Conservation (phyloP, 1,140 invertebrate genomes). For the Ericerus pela region DNA sequence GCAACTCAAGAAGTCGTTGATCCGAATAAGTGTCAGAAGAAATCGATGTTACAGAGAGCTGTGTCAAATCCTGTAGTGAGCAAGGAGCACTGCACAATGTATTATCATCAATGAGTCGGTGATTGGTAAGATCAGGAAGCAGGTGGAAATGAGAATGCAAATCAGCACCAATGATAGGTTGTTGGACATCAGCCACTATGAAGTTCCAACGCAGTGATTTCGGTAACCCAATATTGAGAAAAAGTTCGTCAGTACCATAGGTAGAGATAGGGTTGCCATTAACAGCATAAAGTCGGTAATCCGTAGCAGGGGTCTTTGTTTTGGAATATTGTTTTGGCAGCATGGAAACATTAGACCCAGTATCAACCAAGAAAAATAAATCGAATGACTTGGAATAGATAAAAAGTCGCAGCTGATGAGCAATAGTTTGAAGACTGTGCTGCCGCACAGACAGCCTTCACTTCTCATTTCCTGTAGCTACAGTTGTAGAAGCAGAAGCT, state of each 20-base stretch:
- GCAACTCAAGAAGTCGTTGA: neutral
- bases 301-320: neutral
- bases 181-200: constrained; percentile 29
- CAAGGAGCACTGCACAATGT: neutral
- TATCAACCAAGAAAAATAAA: constrained; percentile 25
- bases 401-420: too few relatives aligned
- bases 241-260: constrained; percentile 25
- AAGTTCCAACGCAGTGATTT: constrained; percentile 31
- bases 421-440: too few relatives aligned
- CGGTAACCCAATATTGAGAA: constrained; percentile 27
- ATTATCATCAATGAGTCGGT: neutral
- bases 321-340: constrained; percentile 16
- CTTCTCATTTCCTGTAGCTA: neutral
- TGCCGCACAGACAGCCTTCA: too few relatives aligned
- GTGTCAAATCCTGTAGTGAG: neutral
- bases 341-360: constrained; percentile 27
- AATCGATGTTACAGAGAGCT: neutral
- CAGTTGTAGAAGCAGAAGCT: neutral
- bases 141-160: constrained; percentile 21
- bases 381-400: too few relatives aligned
- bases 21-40: neutral
- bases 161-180: constrained; percentile 32
- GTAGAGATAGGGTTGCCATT: constrained; percentile 26
- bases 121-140: neutral
- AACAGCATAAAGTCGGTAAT: constrained; percentile 16